A percentile compares a stretch with the other conserved stretches of the same genome.
Evolutionary conservation across 2,888 invertebrate species (phyloP).

Genomic region (Galerucella pusilla): DNA sequence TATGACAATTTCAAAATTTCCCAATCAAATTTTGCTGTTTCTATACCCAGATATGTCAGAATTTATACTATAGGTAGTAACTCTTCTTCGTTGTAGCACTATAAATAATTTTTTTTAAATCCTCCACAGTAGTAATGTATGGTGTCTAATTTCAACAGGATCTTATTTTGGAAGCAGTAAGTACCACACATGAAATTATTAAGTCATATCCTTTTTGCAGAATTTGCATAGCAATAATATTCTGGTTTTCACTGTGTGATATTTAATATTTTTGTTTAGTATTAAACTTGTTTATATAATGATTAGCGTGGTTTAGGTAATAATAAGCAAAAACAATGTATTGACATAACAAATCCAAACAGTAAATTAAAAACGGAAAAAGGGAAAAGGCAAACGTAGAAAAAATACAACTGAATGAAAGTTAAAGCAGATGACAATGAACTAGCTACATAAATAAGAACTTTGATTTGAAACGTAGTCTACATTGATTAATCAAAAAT

Average conservation of each 20-base stretch:
- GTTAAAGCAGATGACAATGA: too few species aligned
- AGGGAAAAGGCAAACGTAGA: too few species aligned
- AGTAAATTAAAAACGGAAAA: neutral
- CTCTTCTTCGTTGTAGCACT: neutral
- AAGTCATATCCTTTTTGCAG: slow-evolving; percentile 46
- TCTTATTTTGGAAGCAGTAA: neutral
- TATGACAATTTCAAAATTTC: too few species aligned
- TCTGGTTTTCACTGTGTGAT: slow-evolving; percentile 55
- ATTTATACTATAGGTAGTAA: too few species aligned
- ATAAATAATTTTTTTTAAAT: neutral
- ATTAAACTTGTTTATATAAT: slow-evolving; percentile 38
- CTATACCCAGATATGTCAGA: too few species aligned
- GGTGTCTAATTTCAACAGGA: neutral
- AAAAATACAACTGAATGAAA: neutral
- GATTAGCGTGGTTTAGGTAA: slow-evolving; percentile 47
- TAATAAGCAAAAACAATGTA: neutral
- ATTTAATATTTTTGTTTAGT: slow-evolving; percentile 46
- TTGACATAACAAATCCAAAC: neutral
- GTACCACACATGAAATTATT: slow-evolving; percentile 32
- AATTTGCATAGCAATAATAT: slow-evolving; percentile 69
- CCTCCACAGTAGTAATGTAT: neutral
- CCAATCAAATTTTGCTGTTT: too few species aligned
- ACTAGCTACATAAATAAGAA: too few species aligned
- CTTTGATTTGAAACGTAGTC: too few species aligned
- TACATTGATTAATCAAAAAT: too few species aligned